These are phyloP conservation scores for Rhynchopsitta pachyrhyncha DNA, from an alignment of 2,113 vertebrate species.

Conservation along the genomic window DNA sequence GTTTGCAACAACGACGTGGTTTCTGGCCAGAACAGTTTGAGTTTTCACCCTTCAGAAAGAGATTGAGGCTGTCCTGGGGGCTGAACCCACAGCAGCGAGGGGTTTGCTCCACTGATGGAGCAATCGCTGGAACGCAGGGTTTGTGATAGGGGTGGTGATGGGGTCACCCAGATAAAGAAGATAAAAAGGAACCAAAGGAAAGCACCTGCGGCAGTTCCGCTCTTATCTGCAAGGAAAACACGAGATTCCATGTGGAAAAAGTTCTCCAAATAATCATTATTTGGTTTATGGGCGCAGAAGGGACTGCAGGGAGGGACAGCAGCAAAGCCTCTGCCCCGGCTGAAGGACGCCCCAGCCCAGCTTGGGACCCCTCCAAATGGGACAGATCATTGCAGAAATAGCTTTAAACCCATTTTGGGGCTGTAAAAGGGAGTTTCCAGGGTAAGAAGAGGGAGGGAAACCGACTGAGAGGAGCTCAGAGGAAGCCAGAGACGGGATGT, in stretches of 20 bases:
- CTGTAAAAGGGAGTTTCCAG: no score
- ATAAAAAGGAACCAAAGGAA: accelerated
- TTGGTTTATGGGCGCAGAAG: neutral
- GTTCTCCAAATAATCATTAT: accelerated
- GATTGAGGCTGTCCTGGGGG: accelerated
- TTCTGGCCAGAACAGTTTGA: accelerated
- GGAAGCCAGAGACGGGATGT: accelerated
- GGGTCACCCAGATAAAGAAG: accelerated
- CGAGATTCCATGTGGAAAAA: accelerated
- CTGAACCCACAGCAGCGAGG: accelerated
- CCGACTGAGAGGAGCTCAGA: accelerated
- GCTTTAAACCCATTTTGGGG: neutral
- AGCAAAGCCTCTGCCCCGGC: accelerated
- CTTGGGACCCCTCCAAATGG: accelerated
- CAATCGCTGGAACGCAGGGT: accelerated
- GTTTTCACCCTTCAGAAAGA: neutral
- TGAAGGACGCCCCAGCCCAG: accelerated
- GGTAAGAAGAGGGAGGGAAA: accelerated
- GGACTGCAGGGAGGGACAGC: accelerated
- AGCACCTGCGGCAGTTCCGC: neutral
- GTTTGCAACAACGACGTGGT: accelerated
- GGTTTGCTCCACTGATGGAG: accelerated
- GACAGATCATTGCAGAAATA: accelerated
- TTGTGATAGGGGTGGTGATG: accelerated
- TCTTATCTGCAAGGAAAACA: neutral